Base-by-base conservation (phyloP, 2,113 vertebrate genomes). In the Athene cunicularia region DNA sequence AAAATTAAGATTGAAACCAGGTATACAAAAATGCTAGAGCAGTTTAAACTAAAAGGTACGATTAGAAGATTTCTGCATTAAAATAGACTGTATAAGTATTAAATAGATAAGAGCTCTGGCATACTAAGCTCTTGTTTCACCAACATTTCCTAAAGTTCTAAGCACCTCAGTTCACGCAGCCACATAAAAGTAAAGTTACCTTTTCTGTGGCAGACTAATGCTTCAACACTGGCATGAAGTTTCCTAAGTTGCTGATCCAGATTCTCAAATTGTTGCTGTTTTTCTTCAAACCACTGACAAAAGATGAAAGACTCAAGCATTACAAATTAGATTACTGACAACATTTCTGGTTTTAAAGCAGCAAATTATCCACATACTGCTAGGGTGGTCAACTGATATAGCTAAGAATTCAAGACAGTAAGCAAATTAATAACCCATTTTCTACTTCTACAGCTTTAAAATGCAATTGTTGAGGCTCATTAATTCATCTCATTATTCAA, bases 241-340 rank as follows among this genome's bases (percentile, higher is more conserved):
- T 99, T 99, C 96, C 98, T 98, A 97, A 99, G 98, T 95, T 99
- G 99, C 93, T 99, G 98, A 95, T 99, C 99, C 94, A 99, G 98
- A 95, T 99, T 99, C 97, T 99, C 99, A 98, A 99, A 99, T 85
- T 99, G 99, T 97, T 99, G 99, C 97, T 99, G 99, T 94, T 99
- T 99, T 99, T 99, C 99, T 98, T 99, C 99, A 97, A 99, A 99
- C 99, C 99, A 99, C 99, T 99, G 97, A 95, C 88, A 98, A 98
- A 94, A 98, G 97, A 93, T 88, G 98, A 98, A 97, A 97, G 97
- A 97, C 89, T 86, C 96, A 97, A 97, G 92, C 86, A 88, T 82
- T 95, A 96, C 90, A 98, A 98, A 98, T 98, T 97, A 98, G 74
- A 97, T 97, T 97, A 98, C 97, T 73, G 98, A 87, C 93, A 98